phyloP scores from a whole-genome alignment of 2,113 vertebrate species.

The Hippocampus zosterae region DNA sequence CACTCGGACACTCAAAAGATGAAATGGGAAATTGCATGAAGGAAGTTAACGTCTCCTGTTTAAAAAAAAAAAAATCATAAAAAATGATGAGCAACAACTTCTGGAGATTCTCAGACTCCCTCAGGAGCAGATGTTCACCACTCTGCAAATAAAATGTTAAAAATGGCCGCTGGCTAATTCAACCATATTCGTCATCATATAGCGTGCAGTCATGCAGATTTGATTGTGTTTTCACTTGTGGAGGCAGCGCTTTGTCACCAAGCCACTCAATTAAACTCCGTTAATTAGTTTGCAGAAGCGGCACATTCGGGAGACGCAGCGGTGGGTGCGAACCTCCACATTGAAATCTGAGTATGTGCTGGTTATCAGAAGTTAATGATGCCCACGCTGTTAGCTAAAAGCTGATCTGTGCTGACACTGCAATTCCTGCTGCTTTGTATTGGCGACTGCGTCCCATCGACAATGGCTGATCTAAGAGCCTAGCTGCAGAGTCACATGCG shows the following conservation, averaged over 20 bases:
- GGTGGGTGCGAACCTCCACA: no score
- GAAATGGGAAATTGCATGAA: constrained; percentile 18
- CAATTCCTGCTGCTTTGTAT: background rate
- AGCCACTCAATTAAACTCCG: background rate
- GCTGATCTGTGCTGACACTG: background rate
- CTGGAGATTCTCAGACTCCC: no score
- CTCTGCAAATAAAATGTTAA: no score
- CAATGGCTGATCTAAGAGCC: background rate
- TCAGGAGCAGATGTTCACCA: no score
- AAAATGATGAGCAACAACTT: no score
- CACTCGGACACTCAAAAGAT: constrained; percentile 19
- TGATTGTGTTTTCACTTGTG: background rate
- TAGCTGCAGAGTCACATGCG: background rate
- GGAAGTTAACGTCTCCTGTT: constrained; percentile 8
- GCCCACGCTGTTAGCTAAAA: background rate
- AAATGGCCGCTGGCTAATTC: no score
- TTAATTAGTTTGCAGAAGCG: background rate
- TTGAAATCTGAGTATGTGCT: no score
- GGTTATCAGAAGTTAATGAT: background rate
- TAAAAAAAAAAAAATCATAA: no score
- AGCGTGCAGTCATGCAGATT: background rate
- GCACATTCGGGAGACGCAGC: background rate
- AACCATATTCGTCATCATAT: background rate
- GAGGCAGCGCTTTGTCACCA: background rate
- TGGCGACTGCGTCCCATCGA: background rate